phyloP scores from a whole-genome alignment of 2,797 vertebrate genomes.

The Myotis planiceps region DNA sequence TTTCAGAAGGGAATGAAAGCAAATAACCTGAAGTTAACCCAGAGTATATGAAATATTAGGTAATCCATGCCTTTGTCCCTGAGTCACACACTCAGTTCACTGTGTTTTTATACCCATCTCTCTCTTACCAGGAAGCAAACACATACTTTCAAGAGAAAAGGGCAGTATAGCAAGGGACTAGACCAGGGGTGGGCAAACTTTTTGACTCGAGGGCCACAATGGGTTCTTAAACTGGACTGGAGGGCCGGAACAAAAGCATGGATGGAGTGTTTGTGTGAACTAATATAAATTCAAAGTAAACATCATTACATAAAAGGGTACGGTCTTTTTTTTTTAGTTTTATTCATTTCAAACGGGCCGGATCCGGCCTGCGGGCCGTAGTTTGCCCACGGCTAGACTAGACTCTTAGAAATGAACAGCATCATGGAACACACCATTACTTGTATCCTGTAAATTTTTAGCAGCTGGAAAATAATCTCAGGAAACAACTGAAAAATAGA shows the following conservation, averaged over 20 bases:
- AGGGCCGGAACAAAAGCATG: no score
- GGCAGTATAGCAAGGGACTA: neutral
- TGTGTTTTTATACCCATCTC: neutral
- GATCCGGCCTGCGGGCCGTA: no score
- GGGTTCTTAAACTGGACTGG: no score
- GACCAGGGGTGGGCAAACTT: no score
- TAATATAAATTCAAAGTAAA: no score
- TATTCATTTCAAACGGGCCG: no score
- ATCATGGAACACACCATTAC: no score
- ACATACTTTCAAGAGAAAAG: neutral
- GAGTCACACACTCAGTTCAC: neutral
- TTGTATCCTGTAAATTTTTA: neutral
- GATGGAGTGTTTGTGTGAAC: no score
- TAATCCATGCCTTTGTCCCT: neutral
- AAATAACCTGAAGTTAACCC: neutral
- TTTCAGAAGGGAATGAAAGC: neutral
- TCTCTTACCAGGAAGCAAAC: neutral
- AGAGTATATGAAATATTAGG: fast-evolving
- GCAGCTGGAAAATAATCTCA: neutral
- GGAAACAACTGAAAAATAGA: neutral
- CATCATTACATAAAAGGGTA: no score
- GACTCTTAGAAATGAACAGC: neutral
- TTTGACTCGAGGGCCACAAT: no score
- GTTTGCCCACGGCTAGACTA: no score
- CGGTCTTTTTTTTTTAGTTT: no score